Evolutionary conservation across 2,888 invertebrate species (phyloP), one percentile per base, ranked within the genome.

Genomic region (Automeris io): DNA sequence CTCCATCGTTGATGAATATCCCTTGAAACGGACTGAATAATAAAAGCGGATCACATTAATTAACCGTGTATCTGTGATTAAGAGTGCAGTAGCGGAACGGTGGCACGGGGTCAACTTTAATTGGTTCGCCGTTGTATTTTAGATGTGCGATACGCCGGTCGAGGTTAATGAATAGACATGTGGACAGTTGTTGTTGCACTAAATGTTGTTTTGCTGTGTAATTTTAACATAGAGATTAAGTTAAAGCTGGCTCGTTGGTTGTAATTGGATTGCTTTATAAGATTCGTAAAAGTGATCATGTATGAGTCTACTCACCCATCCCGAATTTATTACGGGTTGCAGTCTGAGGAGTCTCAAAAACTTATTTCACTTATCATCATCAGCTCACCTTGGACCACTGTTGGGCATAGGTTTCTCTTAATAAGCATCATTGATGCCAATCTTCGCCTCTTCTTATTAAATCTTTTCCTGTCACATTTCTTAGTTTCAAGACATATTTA

Each of bases 41-140:
- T 75, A 80, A 77, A 80, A 74, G 69, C 60, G 70, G 71, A 75
- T 74, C 72, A 74, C 77, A 79, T 78, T 83, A 83, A 82, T 81
- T 81, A 83, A 71, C 67, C 69, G 68, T 79, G 74, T 82, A 82
- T 81, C 83, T 76, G 63, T 79, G 82, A 82, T 82, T 85, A 82
- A 85, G 78, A 82, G 81, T 80, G 73, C 79, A 79, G 70, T 70
- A 70, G 72, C 73, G 74, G 67, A 76, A 74, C 75, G 68, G 44
- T 53, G 58, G 54, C 61, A 65, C 61, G 57, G 70, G 81, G 80
- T 81, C 80, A 79, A 77, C 75, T 80, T 79, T 81, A 81, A 80
- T 81, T 81, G 81, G 79, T 71, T 70, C 60, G 49, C 59, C 54
- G 66, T 60, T 73, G 75, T 76, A 71, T 74, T 72, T 79, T 73